These are phyloP conservation scores for Menidia beryllina DNA, from an alignment of 2,113 vertebrate genomes.

Conservation along the genomic window DNA sequence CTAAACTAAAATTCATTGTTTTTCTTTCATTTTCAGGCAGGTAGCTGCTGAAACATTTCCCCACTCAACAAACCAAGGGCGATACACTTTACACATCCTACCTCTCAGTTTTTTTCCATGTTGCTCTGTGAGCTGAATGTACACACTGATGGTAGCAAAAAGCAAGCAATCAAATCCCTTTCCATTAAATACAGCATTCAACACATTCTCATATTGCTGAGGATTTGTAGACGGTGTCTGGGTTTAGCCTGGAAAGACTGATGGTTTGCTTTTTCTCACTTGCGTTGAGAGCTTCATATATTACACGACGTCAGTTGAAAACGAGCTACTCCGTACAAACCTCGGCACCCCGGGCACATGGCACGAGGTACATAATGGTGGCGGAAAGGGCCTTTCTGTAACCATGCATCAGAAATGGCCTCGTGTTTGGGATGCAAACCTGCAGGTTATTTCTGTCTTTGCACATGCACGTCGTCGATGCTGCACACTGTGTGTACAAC, in stretches of 20 bases:
- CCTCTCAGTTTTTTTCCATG: background rate
- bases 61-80: too few relatives aligned
- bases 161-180: background rate
- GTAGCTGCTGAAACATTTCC: too few relatives aligned
- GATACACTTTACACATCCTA: too few relatives aligned
- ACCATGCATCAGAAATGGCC: background rate
- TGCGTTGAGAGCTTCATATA: background rate
- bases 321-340: background rate
- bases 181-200: background rate
- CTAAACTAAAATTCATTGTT: too few relatives aligned
- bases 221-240: background rate
- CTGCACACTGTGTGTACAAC: background rate
- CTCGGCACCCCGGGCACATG: background rate
- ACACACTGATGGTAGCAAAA: background rate
- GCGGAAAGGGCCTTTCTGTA: background rate
- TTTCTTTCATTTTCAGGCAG: too few relatives aligned
- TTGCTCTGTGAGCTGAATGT: background rate
- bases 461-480: background rate
- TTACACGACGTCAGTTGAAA: conserved; percentile 2
- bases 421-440: conserved; percentile 4
- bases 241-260: background rate
- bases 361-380: background rate
- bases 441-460: conserved; percentile 4
- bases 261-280: background rate
- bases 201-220: background rate